Percentiles rank a stretch among this genome's conserved stretches.
phyloP scores from a whole-genome alignment of 2,113 vertebrate species.

The Syrmaticus mikado region DNA sequence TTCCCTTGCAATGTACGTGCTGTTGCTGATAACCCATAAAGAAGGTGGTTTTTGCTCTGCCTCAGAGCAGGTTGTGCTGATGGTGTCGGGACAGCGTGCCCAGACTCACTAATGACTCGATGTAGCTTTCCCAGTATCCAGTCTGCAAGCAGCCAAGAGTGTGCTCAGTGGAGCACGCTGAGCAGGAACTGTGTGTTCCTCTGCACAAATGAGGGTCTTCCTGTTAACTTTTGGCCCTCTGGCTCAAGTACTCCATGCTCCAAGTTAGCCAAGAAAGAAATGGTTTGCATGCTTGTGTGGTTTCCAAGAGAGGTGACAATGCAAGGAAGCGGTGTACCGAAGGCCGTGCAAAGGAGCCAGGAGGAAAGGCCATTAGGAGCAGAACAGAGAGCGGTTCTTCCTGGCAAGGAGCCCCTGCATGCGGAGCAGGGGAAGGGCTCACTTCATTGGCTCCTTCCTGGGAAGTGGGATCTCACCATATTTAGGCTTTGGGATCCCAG shows the following conservation, averaged over 20 bases:
- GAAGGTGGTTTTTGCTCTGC: not conserved
- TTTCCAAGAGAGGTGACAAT: conserved; percentile 49
- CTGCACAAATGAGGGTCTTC: conserved; percentile 27
- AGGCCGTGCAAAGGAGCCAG: conserved; percentile 14
- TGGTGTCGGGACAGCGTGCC: not conserved
- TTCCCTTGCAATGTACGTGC: not conserved
- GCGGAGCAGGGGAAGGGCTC: rapidly evolving
- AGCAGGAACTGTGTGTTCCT: conserved; percentile 28
- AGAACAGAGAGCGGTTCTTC: not conserved
- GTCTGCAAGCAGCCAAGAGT: not conserved
- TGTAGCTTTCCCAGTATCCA: not conserved
- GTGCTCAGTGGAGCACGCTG: not conserved
- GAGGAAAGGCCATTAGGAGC: not conserved
- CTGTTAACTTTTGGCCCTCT: not conserved
- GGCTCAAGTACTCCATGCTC: not conserved
- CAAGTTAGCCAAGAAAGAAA: not conserved
- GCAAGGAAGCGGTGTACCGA: conserved; percentile 6
- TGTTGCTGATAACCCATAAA: not conserved
- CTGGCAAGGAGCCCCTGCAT: not conserved
- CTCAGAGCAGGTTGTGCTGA: not conserved
- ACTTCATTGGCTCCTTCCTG: not conserved
- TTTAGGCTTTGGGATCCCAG: rapidly evolving
- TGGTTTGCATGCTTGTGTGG: not conserved
- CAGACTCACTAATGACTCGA: not conserved
- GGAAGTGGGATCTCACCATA: rapidly evolving